Evolutionary conservation across 37 sponge, comb jelly and placozoan species (phyloP), one percentile per base, ranked within the genome.

Genomic region (Eunapius fragilis): DNA sequence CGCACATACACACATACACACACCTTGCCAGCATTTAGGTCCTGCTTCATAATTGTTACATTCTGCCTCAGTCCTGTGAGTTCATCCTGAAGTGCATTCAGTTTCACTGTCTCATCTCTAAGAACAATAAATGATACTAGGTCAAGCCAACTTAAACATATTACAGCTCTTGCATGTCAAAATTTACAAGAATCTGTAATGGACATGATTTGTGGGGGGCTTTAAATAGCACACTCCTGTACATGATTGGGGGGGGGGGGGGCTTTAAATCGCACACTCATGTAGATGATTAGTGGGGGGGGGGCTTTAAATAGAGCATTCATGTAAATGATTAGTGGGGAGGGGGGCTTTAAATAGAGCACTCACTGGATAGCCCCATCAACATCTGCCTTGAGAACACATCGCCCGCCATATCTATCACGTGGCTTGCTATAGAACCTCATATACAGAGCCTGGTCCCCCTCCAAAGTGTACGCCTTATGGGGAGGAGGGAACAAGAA

Each of bases 371-470:
- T 69, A 25, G 83, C 71, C 5, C 69, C 82, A 3, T 91, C 83
- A 11, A 82, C 77, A 35, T 83, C 82, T 45, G 81, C 91, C 19
- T 37, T 32, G 24, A 91, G 48, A 28, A 91, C 86, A 5, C 87
- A 75, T 26, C 68, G 32, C 10, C 89, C 77, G 0, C 76, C 58
- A 58, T 58, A 58, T 10, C 58, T 10, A 11, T 58, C 58, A 13
- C 1, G 26, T 4, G 25, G 38, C 79, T 91, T 91, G 86, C 82
- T 86, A 31, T 91, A 91, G 31, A 82, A 87, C 14, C 75, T 33
- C 33, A 49, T 34, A 13, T 75, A 69, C 36, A 75, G 70, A 22
- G 86, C 78, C 49, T 80, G 79, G 69, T 87, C 88, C 1, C 84
- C 92, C 9, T 87, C 87, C 11, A 83, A 48, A 2, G 87, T 87